phyloP scores from a whole-genome alignment of 2,888 invertebrate genomes.

The Podotricha telesiphe region DNA sequence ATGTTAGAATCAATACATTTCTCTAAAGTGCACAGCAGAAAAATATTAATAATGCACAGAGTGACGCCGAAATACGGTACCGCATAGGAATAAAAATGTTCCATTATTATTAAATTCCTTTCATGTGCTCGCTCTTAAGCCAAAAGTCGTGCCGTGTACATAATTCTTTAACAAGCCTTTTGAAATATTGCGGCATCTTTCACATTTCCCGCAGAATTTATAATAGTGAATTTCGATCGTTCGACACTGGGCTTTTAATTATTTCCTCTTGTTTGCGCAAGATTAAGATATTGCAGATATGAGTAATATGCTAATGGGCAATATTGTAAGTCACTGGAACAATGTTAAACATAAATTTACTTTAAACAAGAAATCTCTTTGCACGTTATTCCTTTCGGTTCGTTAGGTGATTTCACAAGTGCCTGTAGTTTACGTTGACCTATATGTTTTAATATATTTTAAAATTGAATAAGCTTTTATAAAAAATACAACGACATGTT shows the following conservation, averaged over 20 bases:
- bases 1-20: neutral
- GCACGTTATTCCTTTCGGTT: slow-evolving; percentile 43
- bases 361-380: slow-evolving; percentile 38
- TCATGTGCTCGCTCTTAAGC: slow-evolving; percentile 55
- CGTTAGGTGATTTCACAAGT: slow-evolving; percentile 41
- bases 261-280: slow-evolving; percentile 72
- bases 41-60: slow-evolving; percentile 47
- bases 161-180: slow-evolving; percentile 69
- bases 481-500: neutral
- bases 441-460: slow-evolving; percentile 36
- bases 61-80: slow-evolving; percentile 45
- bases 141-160: slow-evolving; percentile 61
- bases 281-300: slow-evolving; percentile 62
- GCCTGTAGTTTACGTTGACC: slow-evolving; percentile 33
- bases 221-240: slow-evolving; percentile 57
- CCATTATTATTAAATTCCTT: slow-evolving; percentile 60
- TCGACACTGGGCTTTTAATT: slow-evolving; percentile 64
- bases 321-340: slow-evolving; percentile 44
- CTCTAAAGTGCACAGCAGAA: neutral
- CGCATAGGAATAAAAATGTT: slow-evolving; percentile 53
- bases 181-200: slow-evolving; percentile 67
- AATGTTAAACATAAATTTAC: slow-evolving; percentile 41
- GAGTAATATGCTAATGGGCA: slow-evolving; percentile 60
- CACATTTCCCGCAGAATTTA: slow-evolving; percentile 67
- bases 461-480: slow-evolving; percentile 7